These are phyloP conservation scores for Lordiphosa andalusiaca DNA, from an alignment of 2,888 invertebrate species.

Conservation along the genomic window DNA sequence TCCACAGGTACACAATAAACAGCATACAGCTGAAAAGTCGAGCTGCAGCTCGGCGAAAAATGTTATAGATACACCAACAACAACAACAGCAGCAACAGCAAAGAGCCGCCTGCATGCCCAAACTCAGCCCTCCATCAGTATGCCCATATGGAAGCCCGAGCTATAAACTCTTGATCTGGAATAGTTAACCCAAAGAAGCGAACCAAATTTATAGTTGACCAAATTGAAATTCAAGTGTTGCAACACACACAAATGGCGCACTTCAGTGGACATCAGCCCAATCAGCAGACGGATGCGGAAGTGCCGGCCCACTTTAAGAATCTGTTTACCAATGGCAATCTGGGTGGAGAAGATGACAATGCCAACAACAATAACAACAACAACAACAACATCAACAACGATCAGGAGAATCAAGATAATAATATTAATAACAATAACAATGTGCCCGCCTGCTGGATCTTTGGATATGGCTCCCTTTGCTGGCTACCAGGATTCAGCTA, in stretches of 20 bases:
- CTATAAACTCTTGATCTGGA: constrained; percentile 8
- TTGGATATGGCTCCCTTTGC: constrained; percentile 96
- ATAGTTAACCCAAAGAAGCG: constrained; percentile 6
- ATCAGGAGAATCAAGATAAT: constrained; percentile 49
- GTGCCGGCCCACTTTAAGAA: constrained; percentile 74
- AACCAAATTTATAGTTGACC: background rate
- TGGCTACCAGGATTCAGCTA: constrained; percentile 97
- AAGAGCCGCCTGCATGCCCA: constrained; percentile 22
- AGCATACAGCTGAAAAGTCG: constrained; percentile 12
- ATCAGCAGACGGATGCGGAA: constrained; percentile 38
- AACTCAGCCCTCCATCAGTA: constrained; percentile 33
- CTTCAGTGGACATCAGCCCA: constrained; percentile 53
- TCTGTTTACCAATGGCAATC: constrained; percentile 69
- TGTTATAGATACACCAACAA: constrained; percentile 32
- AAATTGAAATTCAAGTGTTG: constrained; percentile 10
- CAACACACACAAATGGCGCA: constrained; percentile 44
- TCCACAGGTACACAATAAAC: constrained; percentile 23
- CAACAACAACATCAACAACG: constrained; percentile 22
- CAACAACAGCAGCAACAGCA: constrained; percentile 1
- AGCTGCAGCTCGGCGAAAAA: constrained; percentile 22
- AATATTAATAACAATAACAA: constrained; percentile 37
- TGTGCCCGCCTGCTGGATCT: constrained; percentile 86
- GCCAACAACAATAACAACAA: constrained; percentile 19
- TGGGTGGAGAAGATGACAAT: constrained; percentile 52
- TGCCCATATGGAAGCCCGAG: constrained; percentile 38